Evolutionary conservation across 2,888 invertebrate genomes (phyloP).

Genomic region (Bedellia somnulentella): DNA sequence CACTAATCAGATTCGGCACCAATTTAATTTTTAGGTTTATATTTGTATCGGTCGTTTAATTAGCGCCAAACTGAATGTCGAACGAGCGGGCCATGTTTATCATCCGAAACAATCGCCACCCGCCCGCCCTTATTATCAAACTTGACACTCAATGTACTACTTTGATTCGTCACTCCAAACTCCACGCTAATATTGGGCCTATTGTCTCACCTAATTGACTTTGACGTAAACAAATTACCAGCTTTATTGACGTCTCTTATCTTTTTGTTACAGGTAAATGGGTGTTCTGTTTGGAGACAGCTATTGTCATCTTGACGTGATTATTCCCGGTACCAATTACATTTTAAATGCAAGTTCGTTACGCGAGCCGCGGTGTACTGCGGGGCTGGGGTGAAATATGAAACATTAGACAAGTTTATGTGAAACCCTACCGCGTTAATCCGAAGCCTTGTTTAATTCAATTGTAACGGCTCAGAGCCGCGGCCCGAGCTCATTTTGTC

Average conservation of each 20-base stretch:
- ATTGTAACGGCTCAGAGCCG: slow-evolving; percentile 40
- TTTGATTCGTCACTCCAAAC: slow-evolving; percentile 52
- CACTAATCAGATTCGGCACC: too few species aligned
- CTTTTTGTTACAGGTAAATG: slow-evolving; percentile 52
- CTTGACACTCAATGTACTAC: slow-evolving; percentile 50
- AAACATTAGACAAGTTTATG: slow-evolving; percentile 39
- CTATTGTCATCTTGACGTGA: not conserved
- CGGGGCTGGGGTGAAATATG: slow-evolving; percentile 30
- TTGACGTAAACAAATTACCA: slow-evolving; percentile 38
- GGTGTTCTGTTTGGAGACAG: not conserved
- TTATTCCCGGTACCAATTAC: not conserved
- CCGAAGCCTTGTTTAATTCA: slow-evolving; percentile 60
- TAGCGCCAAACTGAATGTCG: slow-evolving; percentile 53
- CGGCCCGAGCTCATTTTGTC: slow-evolving; percentile 31
- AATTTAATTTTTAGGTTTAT: too few species aligned
- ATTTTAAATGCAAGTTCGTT: not conserved
- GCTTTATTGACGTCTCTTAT: slow-evolving; percentile 34
- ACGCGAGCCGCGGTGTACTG: slow-evolving; percentile 4
- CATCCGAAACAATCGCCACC: slow-evolving; percentile 53
- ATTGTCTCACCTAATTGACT: slow-evolving; percentile 45
- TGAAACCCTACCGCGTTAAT: slow-evolving; percentile 51
- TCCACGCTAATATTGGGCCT: slow-evolving; percentile 47
- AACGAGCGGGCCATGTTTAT: slow-evolving; percentile 55
- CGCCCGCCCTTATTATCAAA: slow-evolving; percentile 44
- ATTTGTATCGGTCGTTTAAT: slow-evolving; percentile 61